phyloP scores from a whole-genome alignment of 1,140 invertebrate genomes.

The Chelonus insularis region DNA sequence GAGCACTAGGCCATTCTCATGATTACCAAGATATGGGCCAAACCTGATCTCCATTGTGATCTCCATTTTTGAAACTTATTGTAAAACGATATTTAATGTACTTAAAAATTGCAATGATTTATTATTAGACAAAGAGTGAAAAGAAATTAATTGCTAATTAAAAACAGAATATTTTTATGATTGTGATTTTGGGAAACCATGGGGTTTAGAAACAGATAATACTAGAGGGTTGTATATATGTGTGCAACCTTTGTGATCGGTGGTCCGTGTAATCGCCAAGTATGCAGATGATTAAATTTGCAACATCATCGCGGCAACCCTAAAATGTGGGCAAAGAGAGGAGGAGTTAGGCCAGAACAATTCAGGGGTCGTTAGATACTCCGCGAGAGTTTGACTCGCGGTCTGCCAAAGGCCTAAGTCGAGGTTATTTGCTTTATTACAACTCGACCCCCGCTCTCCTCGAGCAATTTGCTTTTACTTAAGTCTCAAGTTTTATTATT shows the following conservation, averaged over 20 bases:
- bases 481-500: background rate
- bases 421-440: conserved; percentile 8
- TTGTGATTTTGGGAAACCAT: too few relatives aligned
- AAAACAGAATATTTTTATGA: too few relatives aligned
- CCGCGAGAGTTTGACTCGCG: conserved; percentile 47
- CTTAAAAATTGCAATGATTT: too few relatives aligned
- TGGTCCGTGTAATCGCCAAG: conserved; percentile 60
- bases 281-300: conserved; percentile 64
- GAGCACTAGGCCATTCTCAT: too few relatives aligned
- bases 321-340: conserved; percentile 43
- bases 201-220: too few relatives aligned
- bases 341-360: conserved; percentile 3
- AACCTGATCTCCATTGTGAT: too few relatives aligned
- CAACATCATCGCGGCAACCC: conserved; percentile 59
- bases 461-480: background rate
- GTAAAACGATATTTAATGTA: too few relatives aligned
- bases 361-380: conserved; percentile 40
- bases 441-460: background rate
- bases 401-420: conserved; percentile 46
- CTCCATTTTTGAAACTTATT: too few relatives aligned
- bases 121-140: too few relatives aligned
- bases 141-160: too few relatives aligned
- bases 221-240: conserved; percentile 32
- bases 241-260: conserved; percentile 56
- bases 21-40: too few relatives aligned